Percentiles rank a stretch among this genome's conserved stretches.
Conservation (phyloP, 2,797 vertebrate genomes). For the Vultur gryphus region DNA sequence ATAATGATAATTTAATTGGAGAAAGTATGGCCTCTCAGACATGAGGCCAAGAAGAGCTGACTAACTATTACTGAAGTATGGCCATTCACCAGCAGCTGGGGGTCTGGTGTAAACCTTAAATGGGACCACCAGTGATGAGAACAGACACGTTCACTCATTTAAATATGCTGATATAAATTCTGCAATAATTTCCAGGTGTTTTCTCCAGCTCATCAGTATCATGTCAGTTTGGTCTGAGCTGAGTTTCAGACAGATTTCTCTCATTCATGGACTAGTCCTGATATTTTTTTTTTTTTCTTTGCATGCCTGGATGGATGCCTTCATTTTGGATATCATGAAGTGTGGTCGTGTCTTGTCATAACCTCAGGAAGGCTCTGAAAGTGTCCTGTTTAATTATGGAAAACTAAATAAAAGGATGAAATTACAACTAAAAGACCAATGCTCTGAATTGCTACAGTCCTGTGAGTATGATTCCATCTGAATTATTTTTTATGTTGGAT, state of each 20-base stretch:
- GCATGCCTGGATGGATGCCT: neutral
- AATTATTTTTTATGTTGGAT: neutral
- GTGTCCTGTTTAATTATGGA: neutral
- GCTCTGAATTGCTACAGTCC: neutral
- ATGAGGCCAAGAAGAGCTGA: neutral
- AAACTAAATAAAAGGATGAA: neutral
- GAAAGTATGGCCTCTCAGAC: neutral
- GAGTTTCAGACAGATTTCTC: neutral
- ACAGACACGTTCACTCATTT: neutral
- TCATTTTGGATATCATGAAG: neutral
- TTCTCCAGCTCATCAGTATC: neutral
- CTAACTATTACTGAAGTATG: neutral
- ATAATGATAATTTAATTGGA: neutral
- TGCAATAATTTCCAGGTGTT: neutral
- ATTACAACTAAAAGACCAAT: neutral
- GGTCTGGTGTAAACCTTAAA: neutral
- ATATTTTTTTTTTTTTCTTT: neutral
- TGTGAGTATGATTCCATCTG: neutral
- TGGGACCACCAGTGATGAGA: neutral
- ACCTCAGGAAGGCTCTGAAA: neutral
- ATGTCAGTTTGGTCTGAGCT: neutral
- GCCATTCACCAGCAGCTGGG: neutral
- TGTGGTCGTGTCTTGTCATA: neutral
- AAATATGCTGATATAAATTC: neutral
- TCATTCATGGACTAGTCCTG: neutral